Conservation (phyloP, 2,797 vertebrate genomes). For the Scolopax rusticola region DNA sequence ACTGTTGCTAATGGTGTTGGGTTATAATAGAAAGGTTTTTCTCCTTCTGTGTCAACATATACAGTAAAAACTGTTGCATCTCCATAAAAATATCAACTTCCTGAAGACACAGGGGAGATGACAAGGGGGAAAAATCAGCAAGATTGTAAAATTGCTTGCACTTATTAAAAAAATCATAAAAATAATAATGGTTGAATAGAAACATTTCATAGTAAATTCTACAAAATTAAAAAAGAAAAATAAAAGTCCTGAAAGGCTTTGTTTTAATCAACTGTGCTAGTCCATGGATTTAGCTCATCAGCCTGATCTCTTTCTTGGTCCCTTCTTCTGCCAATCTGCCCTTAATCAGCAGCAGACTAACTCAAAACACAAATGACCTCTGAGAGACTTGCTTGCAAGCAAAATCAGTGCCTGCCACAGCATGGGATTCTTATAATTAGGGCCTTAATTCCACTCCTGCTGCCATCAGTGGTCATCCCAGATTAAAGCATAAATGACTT, state of each 20-base stretch:
- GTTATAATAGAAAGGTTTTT: not conserved
- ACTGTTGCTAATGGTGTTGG: not conserved
- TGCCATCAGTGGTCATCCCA: not conserved
- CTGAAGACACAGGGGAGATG: not conserved
- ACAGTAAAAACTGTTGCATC: rapidly evolving
- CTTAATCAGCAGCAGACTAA: not conserved
- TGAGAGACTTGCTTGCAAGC: not conserved
- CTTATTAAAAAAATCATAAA: not conserved
- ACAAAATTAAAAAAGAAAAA: not conserved
- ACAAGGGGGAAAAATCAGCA: not conserved
- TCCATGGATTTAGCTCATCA: not conserved
- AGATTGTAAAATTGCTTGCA: not conserved
- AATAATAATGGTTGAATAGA: not conserved
- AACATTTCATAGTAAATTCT: not conserved
- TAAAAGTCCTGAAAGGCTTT: not conserved
- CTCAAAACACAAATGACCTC: not conserved
- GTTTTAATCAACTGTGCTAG: not conserved
- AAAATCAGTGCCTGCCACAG: not conserved
- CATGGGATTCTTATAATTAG: not conserved
- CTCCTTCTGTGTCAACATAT: not conserved
- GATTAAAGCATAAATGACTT: conserved; percentile 13
- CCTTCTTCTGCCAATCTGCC: not conserved
- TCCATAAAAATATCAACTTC: not conserved
- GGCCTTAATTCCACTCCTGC: not conserved
- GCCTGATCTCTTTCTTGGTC: not conserved